A percentile compares a stretch with the other conserved stretches of the same genome.
phyloP scores from a whole-genome alignment of 2,113 vertebrate genomes.

The Pipra filicauda region DNA sequence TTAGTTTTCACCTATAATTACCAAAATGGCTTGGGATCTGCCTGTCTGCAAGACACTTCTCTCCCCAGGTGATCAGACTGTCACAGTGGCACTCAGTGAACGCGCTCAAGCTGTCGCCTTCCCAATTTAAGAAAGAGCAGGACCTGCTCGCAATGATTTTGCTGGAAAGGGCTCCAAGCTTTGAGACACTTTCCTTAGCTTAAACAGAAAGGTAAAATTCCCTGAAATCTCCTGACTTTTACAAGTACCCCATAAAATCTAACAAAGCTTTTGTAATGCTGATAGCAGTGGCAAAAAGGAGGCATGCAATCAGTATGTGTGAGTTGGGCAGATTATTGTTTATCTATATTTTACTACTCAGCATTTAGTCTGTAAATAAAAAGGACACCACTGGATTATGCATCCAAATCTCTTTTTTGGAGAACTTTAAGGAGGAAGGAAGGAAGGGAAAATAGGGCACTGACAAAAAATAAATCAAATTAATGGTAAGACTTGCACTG shows the following conservation, averaged over 20 bases:
- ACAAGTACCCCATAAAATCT: background rate
- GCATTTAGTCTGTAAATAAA: background rate
- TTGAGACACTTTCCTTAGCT: background rate
- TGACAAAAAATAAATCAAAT: background rate
- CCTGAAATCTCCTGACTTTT: background rate
- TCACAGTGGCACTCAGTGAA: background rate
- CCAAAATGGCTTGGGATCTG: conserved; percentile 6
- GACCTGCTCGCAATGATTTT: background rate
- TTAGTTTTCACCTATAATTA: conserved; percentile 54
- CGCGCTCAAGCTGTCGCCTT: background rate
- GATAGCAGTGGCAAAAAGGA: background rate
- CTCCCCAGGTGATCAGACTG: conserved; percentile 25
- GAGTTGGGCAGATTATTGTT: background rate
- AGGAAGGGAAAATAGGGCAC: background rate
- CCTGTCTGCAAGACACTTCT: background rate
- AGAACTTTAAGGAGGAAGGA: background rate
- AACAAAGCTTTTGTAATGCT: background rate
- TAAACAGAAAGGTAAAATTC: background rate
- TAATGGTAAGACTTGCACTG: background rate
- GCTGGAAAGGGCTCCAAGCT: background rate
- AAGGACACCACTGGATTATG: background rate
- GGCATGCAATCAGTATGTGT: background rate
- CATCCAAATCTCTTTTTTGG: background rate
- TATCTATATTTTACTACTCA: background rate
- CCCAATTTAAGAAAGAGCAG: background rate